These are phyloP conservation scores for Chloroclystis v-ata DNA, from an alignment of 2,888 invertebrate species.

Conservation along the genomic window DNA sequence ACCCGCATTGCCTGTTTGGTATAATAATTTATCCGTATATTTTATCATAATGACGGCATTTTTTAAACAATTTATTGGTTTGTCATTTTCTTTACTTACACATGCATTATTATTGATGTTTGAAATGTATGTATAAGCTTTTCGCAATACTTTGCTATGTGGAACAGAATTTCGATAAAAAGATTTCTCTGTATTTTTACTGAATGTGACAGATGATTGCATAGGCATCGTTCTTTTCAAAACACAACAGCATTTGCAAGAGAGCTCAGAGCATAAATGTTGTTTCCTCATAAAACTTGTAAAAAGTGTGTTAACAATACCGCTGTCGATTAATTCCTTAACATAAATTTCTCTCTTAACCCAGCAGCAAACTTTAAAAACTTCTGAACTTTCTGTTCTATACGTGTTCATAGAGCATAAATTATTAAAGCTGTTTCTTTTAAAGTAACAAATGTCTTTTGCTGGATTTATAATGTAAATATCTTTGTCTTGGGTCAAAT, in stretches of 20 bases:
- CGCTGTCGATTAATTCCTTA: slow-evolving; percentile 2
- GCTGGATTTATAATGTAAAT: slow-evolving; percentile 8
- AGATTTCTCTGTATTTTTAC: neutral
- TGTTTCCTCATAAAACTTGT: slow-evolving; percentile 23
- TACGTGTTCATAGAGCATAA: slow-evolving; percentile 7
- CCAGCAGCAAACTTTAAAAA: slow-evolving; percentile 40
- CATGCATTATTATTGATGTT: neutral
- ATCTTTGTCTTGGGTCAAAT: slow-evolving; percentile 8
- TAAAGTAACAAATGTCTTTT: slow-evolving; percentile 15
- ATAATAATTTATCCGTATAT: slow-evolving; percentile 2
- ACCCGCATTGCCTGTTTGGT: slow-evolving; percentile 3
- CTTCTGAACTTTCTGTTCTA: slow-evolving; percentile 5
- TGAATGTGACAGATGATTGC: neutral
- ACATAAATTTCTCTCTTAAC: slow-evolving; percentile 27
- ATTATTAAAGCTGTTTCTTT: slow-evolving; percentile 5
- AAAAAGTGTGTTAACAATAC: neutral
- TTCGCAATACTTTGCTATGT: slow-evolving; percentile 8
- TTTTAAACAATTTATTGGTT: slow-evolving; percentile 8
- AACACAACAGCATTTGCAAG: slow-evolving; percentile 36
- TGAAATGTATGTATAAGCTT: slow-evolving; percentile 11
- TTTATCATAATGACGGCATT: slow-evolving; percentile 10
- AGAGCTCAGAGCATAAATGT: slow-evolving; percentile 27
- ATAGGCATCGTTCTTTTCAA: neutral
- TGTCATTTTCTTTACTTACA: neutral
- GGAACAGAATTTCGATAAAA: neutral